These are phyloP conservation scores for Lasius platythorax DNA, from an alignment of 2,888 invertebrate species.

Conservation along the genomic window DNA sequence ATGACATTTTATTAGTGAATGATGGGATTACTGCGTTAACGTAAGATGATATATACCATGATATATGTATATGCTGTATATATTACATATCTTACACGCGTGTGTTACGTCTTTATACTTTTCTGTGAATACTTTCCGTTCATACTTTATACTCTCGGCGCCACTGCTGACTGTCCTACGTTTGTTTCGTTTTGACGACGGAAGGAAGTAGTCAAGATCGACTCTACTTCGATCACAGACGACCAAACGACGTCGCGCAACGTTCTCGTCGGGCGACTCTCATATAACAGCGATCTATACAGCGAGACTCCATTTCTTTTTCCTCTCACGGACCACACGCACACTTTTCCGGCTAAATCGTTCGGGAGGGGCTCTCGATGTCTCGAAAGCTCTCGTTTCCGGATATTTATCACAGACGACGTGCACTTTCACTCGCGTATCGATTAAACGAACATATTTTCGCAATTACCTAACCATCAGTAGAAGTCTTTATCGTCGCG, in stretches of 20 bases:
- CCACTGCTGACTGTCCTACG: slow-evolving; percentile 65
- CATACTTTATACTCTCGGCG: slow-evolving; percentile 61
- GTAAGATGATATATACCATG: not conserved
- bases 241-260: slow-evolving; percentile 62
- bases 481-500: slow-evolving; percentile 20
- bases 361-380: slow-evolving; percentile 13
- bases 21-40: not conserved
- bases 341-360: slow-evolving; percentile 38
- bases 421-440: slow-evolving; percentile 33
- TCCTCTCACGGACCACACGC: slow-evolving; percentile 54
- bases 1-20: not conserved
- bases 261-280: slow-evolving; percentile 31
- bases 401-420: slow-evolving; percentile 32
- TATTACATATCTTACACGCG: slow-evolving; percentile 51
- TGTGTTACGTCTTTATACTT: slow-evolving; percentile 48
- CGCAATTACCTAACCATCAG: slow-evolving; percentile 23
- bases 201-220: slow-evolving; percentile 51
- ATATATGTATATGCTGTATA: slow-evolving; percentile 34
- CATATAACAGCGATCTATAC: slow-evolving; percentile 38
- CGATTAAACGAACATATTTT: slow-evolving; percentile 44
- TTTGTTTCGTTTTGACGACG: slow-evolving; percentile 68
- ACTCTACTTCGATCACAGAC: slow-evolving; percentile 58
- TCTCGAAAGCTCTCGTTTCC: slow-evolving; percentile 35
- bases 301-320: slow-evolving; percentile 50
- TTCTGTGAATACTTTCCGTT: slow-evolving; percentile 54